Evolutionary conservation across 2,888 invertebrate species (phyloP).

Genomic region (Drosophila testacea): DNA sequence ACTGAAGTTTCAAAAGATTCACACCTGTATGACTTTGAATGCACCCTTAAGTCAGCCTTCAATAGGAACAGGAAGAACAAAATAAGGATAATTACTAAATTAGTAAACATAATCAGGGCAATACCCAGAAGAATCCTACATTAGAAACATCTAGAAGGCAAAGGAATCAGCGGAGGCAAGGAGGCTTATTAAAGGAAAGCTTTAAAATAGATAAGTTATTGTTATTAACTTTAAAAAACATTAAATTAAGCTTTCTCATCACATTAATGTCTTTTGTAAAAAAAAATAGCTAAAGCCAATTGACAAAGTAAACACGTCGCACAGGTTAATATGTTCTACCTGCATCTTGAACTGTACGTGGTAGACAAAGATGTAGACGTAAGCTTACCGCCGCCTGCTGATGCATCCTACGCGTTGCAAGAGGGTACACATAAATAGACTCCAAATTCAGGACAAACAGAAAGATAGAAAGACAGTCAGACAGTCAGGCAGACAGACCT

Average conservation of each 20-base stretch:
- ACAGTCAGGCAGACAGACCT: conserved; percentile 12
- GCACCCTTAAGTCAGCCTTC: conserved; percentile 59
- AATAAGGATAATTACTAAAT: conserved; percentile 70
- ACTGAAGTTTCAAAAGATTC: conserved; percentile 60
- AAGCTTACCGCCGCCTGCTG: conserved; percentile 57
- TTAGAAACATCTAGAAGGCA: conserved; percentile 8
- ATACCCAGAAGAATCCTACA: conserved; percentile 23
- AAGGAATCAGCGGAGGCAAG: conserved; percentile 2
- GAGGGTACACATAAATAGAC: neutral
- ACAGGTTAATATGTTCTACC: conserved; percentile 17
- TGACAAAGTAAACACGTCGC: conserved; percentile 26
- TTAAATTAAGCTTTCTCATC: no score
- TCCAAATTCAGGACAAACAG: neutral
- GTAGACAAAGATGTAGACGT: conserved; percentile 20
- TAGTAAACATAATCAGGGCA: conserved; percentile 40
- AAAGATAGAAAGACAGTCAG: conserved; percentile 7
- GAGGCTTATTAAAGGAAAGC: no score
- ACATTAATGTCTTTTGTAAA: neutral
- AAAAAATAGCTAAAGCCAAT: neutral
- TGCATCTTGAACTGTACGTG: conserved; percentile 33
- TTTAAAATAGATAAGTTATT: no score
- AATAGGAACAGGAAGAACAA: conserved; percentile 13
- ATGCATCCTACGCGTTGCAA: conserved; percentile 64
- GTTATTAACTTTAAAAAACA: no score
- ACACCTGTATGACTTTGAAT: conserved; percentile 75